phyloP scores from a whole-genome alignment of 2,888 invertebrate genomes.

The Allygus modestus region DNA sequence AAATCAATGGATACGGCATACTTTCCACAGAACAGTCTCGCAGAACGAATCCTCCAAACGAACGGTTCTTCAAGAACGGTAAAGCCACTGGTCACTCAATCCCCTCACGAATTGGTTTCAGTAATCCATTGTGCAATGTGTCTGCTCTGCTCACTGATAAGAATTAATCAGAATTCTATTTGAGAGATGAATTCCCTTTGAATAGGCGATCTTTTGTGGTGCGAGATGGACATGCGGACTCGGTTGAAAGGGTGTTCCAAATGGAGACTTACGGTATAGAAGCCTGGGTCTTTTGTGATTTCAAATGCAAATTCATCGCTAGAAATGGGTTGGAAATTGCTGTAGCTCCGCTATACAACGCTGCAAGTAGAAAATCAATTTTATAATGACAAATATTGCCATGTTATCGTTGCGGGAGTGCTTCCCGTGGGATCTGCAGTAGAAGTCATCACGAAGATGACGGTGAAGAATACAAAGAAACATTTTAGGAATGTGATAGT shows the following conservation, averaged over 20 bases:
- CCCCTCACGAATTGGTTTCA: background rate
- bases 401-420: no score
- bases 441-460: no score
- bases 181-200: background rate
- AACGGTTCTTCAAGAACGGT: background rate
- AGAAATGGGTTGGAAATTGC: background rate
- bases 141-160: background rate
- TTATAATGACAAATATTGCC: no score
- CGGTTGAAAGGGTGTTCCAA: background rate
- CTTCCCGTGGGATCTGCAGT: no score
- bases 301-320: background rate
- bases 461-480: no score
- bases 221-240: background rate
- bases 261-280: background rate
- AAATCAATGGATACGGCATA: no score
- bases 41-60: background rate
- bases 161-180: background rate
- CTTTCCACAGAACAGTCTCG: background rate
- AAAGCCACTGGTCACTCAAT: background rate
- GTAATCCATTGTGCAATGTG: background rate
- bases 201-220: background rate
- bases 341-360: no score
- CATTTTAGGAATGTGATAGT: no score
- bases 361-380: no score
- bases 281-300: background rate